Evolutionary conservation across 2,113 vertebrate species (phyloP).

Genomic region (Megaptera novaeangliae): DNA sequence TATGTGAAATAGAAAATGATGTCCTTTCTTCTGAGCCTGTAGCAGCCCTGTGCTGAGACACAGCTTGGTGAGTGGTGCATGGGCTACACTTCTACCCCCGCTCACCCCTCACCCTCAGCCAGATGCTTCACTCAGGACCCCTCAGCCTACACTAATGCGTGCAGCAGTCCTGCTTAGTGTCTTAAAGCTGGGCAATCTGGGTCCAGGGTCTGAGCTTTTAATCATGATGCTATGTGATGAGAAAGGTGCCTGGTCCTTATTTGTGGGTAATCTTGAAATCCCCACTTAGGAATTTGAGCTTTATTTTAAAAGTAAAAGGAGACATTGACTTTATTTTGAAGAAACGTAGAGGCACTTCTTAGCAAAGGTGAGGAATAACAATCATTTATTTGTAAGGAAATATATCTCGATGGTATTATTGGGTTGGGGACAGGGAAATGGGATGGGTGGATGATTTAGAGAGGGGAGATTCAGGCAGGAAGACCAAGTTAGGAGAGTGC

Average conservation of each 20-base stretch:
- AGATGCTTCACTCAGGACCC: not conserved
- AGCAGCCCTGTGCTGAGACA: not conserved
- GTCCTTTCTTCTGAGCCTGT: not conserved
- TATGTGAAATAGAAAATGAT: not conserved
- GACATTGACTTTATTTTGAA: not conserved
- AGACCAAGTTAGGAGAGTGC: not conserved
- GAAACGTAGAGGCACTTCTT: not conserved
- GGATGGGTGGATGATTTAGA: not conserved
- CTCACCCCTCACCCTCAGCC: not conserved
- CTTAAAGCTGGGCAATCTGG: not conserved
- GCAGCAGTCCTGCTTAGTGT: not conserved
- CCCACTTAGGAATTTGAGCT: not conserved
- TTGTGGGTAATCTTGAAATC: not conserved
- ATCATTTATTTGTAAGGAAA: not conserved
- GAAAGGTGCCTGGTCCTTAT: not conserved
- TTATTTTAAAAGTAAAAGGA: not conserved
- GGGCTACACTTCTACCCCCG: no score
- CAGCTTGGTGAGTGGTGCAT: fast-evolving
- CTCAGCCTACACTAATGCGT: fast-evolving
- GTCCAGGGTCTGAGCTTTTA: not conserved
- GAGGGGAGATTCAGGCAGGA: not conserved
- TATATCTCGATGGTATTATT: not conserved
- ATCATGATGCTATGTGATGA: not conserved
- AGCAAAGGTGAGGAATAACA: not conserved
- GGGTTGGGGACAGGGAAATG: not conserved